Conservation (phyloP, 2,888 invertebrate genomes). For the Melanotus villosus region DNA sequence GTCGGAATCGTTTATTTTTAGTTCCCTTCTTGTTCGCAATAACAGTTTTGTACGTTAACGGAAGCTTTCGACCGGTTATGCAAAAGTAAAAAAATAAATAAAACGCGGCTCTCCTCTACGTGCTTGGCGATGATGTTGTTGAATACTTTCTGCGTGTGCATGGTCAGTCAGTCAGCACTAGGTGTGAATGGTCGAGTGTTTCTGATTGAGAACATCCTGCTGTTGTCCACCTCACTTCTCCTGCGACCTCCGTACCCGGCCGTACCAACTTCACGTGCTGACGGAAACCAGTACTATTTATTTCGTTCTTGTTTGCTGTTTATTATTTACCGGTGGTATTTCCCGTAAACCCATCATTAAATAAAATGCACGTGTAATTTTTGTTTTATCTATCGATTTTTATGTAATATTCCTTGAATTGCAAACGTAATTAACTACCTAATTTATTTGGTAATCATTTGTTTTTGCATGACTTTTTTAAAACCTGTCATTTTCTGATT, state of each 20-base stretch:
- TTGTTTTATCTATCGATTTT: no score
- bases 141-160: constrained; percentile 1
- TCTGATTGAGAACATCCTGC: constrained; percentile 31
- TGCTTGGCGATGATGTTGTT: no score
- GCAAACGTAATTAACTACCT: no score
- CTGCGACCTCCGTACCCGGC: constrained; percentile 27
- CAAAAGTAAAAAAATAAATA: no score
- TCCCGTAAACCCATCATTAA: constrained; percentile 15
- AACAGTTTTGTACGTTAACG: not conserved
- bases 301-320: constrained; percentile 12
- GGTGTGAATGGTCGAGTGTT: constrained; percentile 25
- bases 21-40: not conserved
- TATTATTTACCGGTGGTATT: constrained; percentile 9
- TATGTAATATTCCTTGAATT: no score
- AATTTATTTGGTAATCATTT: no score
- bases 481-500: no score
- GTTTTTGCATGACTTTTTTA: no score
- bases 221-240: constrained; percentile 20
- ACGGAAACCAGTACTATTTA: constrained; percentile 17
- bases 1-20: not conserved
- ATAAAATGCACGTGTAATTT: constrained; percentile 1
- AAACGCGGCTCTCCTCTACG: no score
- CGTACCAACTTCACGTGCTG: constrained; percentile 25
- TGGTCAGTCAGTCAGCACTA: no score
- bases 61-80: not conserved